Evolutionary conservation across 2,888 invertebrate genomes (phyloP).

Genomic region (Rhaphigaster nebulosa): DNA sequence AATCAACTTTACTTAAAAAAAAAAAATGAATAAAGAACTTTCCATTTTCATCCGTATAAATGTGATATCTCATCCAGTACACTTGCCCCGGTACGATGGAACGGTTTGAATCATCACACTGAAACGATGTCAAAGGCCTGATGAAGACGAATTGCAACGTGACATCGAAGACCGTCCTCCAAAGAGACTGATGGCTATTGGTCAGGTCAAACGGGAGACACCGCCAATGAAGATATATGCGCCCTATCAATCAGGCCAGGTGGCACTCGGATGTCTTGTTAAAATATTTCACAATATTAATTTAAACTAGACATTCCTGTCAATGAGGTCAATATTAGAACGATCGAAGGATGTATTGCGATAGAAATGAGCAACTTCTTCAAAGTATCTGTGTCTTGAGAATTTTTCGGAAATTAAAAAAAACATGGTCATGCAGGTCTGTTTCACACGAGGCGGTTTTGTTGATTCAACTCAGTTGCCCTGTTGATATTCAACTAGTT

Average conservation of each 20-base stretch:
- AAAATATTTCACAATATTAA: background rate
- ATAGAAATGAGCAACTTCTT: background rate
- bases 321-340: background rate
- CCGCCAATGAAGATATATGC: constrained; percentile 9
- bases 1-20: no score
- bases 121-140: background rate
- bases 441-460: no score
- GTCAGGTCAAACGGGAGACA: background rate
- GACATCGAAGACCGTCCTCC: background rate
- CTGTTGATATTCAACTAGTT: no score
- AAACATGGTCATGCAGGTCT: no score
- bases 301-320: background rate
- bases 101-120: background rate
- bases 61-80: background rate
- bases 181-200: background rate
- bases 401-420: no score
- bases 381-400: no score
- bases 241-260: background rate
- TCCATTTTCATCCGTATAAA: background rate
- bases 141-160: constrained; percentile 13
- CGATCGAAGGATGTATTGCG: background rate
- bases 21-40: no score
- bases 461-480: no score
- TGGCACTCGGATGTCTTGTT: background rate
- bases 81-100: background rate